These are phyloP conservation scores for Pelodiscus sinensis DNA, from an alignment of 2,113 vertebrate genomes.

Conservation along the genomic window DNA sequence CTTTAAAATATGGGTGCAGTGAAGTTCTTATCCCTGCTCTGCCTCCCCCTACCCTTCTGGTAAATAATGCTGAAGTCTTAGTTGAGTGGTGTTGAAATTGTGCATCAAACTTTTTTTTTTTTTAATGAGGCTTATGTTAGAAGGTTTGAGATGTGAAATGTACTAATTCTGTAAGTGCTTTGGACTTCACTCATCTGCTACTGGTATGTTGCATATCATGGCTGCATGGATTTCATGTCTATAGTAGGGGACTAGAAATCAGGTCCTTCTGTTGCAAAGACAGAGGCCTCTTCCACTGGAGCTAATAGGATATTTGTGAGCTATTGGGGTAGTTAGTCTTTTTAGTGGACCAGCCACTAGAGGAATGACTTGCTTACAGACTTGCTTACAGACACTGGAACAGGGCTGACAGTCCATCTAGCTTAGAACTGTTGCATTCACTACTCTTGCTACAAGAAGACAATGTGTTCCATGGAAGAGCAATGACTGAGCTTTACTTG, in stretches of 20 bases:
- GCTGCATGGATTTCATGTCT: background rate
- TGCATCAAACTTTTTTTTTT: background rate
- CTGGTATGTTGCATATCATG: background rate
- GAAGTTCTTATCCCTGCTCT: background rate
- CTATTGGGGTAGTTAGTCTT: background rate
- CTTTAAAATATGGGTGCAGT: background rate
- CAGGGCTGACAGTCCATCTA: background rate
- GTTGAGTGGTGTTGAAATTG: background rate
- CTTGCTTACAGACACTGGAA: background rate
- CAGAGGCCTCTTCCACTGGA: background rate
- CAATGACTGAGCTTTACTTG: background rate
- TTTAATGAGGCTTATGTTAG: background rate
- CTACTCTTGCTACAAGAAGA: no score
- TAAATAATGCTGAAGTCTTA: background rate
- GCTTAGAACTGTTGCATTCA: background rate
- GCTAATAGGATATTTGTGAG: background rate
- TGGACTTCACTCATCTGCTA: background rate
- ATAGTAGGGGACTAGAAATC: fast-evolving
- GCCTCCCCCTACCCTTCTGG: background rate
- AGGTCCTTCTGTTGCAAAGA: background rate
- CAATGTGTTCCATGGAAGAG: constrained; percentile 9
- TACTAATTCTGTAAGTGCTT: background rate
- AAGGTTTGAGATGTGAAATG: background rate
- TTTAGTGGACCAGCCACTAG: background rate
- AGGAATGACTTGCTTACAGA: background rate